These are phyloP conservation scores for Gnatocerus cornutus DNA, from an alignment of 2,888 invertebrate species.

Conservation along the genomic window DNA sequence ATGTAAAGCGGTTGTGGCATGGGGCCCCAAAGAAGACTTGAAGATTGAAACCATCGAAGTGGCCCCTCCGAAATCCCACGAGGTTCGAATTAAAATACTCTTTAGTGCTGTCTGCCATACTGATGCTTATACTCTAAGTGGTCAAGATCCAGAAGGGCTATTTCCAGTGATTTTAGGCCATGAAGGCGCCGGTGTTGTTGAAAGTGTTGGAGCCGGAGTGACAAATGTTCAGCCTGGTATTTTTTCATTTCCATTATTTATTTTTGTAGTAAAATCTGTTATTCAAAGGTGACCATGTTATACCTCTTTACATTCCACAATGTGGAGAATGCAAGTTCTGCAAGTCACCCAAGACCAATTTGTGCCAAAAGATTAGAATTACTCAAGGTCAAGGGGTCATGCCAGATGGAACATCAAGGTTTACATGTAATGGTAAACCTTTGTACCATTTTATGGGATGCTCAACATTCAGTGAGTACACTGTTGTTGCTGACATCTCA, in stretches of 20 bases:
- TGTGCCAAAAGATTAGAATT: constrained; percentile 93
- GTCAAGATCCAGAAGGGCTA: constrained; percentile 91
- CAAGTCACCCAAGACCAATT: constrained; percentile 94
- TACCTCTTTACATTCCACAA: constrained; percentile 97
- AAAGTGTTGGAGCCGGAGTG: constrained; percentile 95
- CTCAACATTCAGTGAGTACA: constrained; percentile 95
- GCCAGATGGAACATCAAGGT: constrained; percentile 93
- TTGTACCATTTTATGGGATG: constrained; percentile 97
- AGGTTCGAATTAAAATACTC: constrained; percentile 88
- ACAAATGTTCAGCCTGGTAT: constrained; percentile 86
- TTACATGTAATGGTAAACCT: constrained; percentile 85
- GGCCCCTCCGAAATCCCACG: constrained; percentile 93
- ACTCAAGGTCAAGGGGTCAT: constrained; percentile 92
- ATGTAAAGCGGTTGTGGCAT: constrained; percentile 97
- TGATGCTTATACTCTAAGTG: constrained; percentile 91
- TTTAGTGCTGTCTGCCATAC: constrained; percentile 94
- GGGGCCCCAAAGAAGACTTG: constrained; percentile 93
- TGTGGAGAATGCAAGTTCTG: constrained; percentile 98
- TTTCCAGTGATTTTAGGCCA: constrained; percentile 97
- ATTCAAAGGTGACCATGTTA: constrained; percentile 90
- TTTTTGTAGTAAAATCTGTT: background rate
- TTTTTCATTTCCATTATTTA: background rate
- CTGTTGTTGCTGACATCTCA: constrained; percentile 95
- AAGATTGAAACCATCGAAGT: constrained; percentile 94
- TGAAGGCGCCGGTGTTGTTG: constrained; percentile 97